Base-by-base conservation (phyloP, 1,140 invertebrate genomes). In the Drosophila pectinifera region DNA sequence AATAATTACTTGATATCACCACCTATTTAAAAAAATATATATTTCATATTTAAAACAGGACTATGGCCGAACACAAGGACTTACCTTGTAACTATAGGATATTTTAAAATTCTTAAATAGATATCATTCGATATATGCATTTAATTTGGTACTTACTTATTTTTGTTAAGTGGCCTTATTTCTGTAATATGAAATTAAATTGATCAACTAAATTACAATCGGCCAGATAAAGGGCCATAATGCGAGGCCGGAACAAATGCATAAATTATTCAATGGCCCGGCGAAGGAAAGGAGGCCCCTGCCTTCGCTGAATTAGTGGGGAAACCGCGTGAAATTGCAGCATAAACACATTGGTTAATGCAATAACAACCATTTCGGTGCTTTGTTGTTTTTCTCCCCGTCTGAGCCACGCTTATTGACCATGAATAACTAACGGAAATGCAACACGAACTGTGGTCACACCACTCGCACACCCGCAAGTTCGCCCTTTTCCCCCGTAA, bases 151-250 rank as follows among this genome's bases (percentile, higher is more conserved):
- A 31, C 4, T 31, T 31, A 31, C 28, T 10, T 5, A 49, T 51
- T 59, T 36, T 36, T 8, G 18, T 55, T 0, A 11, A 56, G 49
- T 70, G 24, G 11, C n/a, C 16, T 3, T 14, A 11, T 31, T 46
- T 18, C 14, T 48, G 51, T 28, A 45, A 79, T 76, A 88, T 83
- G 48, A 63, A 89, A 69, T 80, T 70, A 89, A 83, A 89, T 83
- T 77, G 72, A 89, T 88, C 64, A 83, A 89, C 79, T 80, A 77
- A 80, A 83, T 88, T 80, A 89, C 83, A 82, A 88, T 82, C 65
- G 58, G 54, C 64, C 81, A 76, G 82, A 82, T 79, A 82, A 88
- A 57, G 67, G 59, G 74, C 63, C 65, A 82, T 86, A 82, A 69
- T 67, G 62, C 42, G 58, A 8, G 54, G 24, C 64, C 53, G 39